Evolutionary conservation across 1,140 invertebrate species (phyloP), one percentile per base, ranked within the genome.

Genomic region (Prorops nasuta): DNA sequence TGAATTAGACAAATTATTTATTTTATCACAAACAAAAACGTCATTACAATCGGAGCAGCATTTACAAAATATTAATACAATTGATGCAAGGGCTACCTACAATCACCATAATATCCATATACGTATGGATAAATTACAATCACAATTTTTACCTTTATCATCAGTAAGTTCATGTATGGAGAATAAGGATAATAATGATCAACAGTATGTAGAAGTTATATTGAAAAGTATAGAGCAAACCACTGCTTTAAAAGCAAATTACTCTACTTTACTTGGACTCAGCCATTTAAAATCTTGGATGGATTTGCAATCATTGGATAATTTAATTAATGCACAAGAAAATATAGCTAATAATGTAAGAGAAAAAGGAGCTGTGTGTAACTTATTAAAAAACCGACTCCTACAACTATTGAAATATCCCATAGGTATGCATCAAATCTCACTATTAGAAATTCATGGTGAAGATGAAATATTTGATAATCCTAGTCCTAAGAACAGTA

Each of bases 361-460:
- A 2, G 15, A 45, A 7, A 44, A 21, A 40, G 63, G 15, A 51
- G 48, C 35, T 19, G 54, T n/a, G 56, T 56, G 74, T 7, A 34
- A 56, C 15, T 19, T 65, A 37, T 56, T 77, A 3, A 66, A 56
- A 54, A 58, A 22, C 16, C 63, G 75, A n/a, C 60, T 73, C 18
- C 34, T 64, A 21, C 60, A 67, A 42, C 58, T 77, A 31, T 76
- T 76, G 37, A 67, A 63, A 34, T 68, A 67, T 57, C 71, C 72
- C 0, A 60, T 70, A 49, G 57, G 56, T 22, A 58, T 73, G 51
- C 56, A 68, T 4, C 55, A 46, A 17, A 45, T 54, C 0, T 22
- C 36, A 1, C 24, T 66, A 17, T 50, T 44, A 2, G 9, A 50
- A 16, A 12, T 54, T 12, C 17, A 36, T 6, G 37, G 12, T 4